Evolutionary conservation across 1,140 invertebrate species (phyloP).

Genomic region (Phenacoccus solenopsis): DNA sequence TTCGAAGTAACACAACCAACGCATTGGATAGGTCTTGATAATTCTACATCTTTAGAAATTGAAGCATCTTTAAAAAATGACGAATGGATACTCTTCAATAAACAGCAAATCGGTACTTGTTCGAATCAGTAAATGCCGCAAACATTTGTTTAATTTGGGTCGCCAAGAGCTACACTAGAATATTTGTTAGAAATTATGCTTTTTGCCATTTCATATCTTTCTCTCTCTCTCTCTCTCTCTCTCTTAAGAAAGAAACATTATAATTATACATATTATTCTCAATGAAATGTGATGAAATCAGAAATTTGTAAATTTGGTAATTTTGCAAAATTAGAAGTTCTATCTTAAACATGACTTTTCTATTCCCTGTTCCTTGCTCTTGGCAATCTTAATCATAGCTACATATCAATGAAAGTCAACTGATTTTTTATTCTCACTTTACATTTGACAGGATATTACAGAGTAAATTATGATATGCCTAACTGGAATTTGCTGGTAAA

Average conservation of each 20-base stretch:
- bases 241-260: background rate
- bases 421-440: background rate
- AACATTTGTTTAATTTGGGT: background rate
- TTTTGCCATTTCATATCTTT: background rate
- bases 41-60: background rate
- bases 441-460: slow-evolving; percentile 41
- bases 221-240: background rate
- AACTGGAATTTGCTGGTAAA: slow-evolving; percentile 50
- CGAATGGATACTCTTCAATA: slow-evolving; percentile 19
- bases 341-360: background rate
- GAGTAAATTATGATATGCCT: slow-evolving; percentile 56
- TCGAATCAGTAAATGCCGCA: background rate
- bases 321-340: background rate
- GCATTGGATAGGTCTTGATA: background rate
- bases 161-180: background rate
- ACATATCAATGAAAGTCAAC: background rate
- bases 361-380: background rate
- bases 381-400: background rate
- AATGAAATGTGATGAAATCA: background rate
- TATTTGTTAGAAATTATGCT: background rate
- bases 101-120: slow-evolving; percentile 16
- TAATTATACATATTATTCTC: background rate
- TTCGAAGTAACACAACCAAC: background rate
- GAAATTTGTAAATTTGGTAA: background rate
- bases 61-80: background rate